A percentile compares a stretch with the other conserved stretches of the same genome.
phyloP scores from a whole-genome alignment of 2,888 invertebrate species.

The Bugula neritina region DNA sequence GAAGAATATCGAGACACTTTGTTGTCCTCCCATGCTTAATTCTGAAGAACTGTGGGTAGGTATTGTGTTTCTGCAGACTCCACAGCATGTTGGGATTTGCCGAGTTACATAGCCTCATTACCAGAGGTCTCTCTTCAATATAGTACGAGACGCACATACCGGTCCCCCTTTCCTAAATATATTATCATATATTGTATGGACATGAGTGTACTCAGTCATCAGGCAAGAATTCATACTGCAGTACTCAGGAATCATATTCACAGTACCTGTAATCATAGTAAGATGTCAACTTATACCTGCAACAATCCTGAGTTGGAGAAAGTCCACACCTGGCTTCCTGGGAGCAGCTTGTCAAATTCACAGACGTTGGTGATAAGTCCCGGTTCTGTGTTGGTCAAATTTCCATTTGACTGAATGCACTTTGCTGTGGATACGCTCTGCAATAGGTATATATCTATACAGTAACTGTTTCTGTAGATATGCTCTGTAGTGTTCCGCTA shows the following conservation, averaged over 20 bases:
- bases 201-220: neutral
- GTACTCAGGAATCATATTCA: too few relatives aligned
- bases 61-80: conserved; percentile 4
- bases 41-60: conserved; percentile 21
- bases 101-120: conserved; percentile 14
- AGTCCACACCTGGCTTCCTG: conserved; percentile 3
- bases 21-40: neutral
- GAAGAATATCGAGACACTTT: neutral
- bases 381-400: neutral
- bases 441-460: neutral
- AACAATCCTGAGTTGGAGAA: neutral
- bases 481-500: too few relatives aligned
- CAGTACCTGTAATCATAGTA: too few relatives aligned
- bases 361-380: neutral
- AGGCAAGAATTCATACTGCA: neutral
- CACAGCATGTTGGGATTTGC: conserved; percentile 11
- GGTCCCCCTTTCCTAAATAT: neutral
- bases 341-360: neutral
- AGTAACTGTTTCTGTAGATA: too few relatives aligned
- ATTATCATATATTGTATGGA: neutral
- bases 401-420: conserved; percentile 1
- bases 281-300: neutral
- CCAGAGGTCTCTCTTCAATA: neutral
- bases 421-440: neutral
- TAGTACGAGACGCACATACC: conserved; percentile 10